These are phyloP conservation scores for Sesia apiformis DNA, from an alignment of 2,888 invertebrate genomes.

Conservation along the genomic window DNA sequence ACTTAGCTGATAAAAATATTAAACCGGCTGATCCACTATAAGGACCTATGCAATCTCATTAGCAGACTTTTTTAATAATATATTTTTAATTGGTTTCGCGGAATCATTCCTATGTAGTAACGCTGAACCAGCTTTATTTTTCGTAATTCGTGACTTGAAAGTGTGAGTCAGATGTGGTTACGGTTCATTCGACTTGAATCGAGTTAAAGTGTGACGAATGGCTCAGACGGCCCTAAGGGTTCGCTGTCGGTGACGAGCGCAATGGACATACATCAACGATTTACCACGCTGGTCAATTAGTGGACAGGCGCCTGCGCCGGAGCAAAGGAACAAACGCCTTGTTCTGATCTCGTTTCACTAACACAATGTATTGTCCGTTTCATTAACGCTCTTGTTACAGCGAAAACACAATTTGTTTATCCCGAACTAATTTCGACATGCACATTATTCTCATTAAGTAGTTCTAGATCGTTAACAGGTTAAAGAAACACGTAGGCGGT, in stretches of 20 bases:
- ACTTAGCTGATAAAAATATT: no score
- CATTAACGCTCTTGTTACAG: slow-evolving; percentile 27
- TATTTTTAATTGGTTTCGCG: no score
- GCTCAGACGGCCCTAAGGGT: slow-evolving; percentile 24
- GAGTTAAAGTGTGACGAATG: slow-evolving; percentile 47
- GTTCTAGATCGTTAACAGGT: slow-evolving; percentile 2
- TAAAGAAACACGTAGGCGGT: slow-evolving; percentile 14
- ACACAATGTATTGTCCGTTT: slow-evolving; percentile 9
- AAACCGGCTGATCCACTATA: no score
- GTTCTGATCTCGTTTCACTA: slow-evolving; percentile 18
- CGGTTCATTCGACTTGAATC: slow-evolving; percentile 28
- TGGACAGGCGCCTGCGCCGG: slow-evolving; percentile 12
- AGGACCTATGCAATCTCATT: no score
- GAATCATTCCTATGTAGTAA: no score
- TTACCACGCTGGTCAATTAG: slow-evolving; percentile 60
- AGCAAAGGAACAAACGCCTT: slow-evolving; percentile 13
- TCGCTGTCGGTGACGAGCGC: slow-evolving; percentile 23
- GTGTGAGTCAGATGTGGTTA: slow-evolving; percentile 27
- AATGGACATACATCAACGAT: slow-evolving; percentile 49
- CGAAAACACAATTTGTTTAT: slow-evolving; percentile 13
- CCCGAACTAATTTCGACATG: slow-evolving; percentile 9
- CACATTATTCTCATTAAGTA: background rate
- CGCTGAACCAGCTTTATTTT: no score
- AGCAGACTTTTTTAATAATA: no score
- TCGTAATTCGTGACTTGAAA: background rate